Conservation (phyloP, 2,113 vertebrate genomes). For the Boulengeromyrus knoepffleri region DNA sequence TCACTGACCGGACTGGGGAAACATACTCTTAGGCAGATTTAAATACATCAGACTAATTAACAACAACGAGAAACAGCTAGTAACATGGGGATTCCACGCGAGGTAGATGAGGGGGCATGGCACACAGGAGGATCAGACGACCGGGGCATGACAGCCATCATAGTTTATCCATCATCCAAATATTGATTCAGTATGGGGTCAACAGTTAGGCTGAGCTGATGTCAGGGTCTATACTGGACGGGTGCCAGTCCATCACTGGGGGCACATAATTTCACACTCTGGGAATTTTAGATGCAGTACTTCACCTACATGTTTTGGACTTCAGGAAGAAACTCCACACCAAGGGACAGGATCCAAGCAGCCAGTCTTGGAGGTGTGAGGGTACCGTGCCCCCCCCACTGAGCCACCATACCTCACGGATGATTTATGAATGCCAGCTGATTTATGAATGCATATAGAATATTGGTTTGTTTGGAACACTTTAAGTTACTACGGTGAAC, state of each 20-base stretch:
- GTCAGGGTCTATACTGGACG: neutral
- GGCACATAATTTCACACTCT: neutral
- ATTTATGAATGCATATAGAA: neutral
- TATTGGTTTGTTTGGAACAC: neutral
- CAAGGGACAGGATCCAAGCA: neutral
- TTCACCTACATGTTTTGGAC: neutral
- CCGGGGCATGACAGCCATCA: neutral
- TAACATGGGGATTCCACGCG: too few species aligned
- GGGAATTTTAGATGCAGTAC: neutral
- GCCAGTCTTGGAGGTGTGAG: neutral
- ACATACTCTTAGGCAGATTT: too few species aligned
- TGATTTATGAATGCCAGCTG: neutral
- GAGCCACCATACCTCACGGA: neutral
- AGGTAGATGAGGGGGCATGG: too few species aligned
- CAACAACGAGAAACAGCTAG: too few species aligned
- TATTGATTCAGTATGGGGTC: neutral
- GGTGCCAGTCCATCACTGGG: neutral
- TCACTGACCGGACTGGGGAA: too few species aligned
- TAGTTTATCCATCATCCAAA: neutral
- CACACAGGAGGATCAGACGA: too few species aligned
- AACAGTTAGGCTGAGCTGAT: neutral
- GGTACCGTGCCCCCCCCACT: neutral
- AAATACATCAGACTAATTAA: too few species aligned
- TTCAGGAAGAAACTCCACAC: neutral
- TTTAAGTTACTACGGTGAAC: neutral